Conservation (phyloP, 2,797 vertebrate species). For the Euphonia xanthogaster region DNA sequence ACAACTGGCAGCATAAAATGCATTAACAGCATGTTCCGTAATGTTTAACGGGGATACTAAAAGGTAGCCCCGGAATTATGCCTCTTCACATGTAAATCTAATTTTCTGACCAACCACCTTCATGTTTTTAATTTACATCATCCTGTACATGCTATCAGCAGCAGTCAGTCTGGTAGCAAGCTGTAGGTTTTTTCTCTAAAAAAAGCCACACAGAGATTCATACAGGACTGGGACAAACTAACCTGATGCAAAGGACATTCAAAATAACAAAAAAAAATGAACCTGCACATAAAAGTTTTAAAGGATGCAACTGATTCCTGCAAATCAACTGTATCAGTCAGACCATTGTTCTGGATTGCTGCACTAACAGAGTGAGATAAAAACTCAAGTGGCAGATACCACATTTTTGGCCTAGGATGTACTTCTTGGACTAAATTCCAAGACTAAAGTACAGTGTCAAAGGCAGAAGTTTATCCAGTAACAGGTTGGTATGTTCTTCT, state of each 20-base stretch:
- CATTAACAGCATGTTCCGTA: not conserved
- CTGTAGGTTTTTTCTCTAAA: not conserved
- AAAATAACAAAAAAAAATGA: not conserved
- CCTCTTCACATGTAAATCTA: not conserved
- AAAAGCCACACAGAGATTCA: not conserved
- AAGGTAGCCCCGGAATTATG: not conserved
- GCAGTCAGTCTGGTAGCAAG: not conserved
- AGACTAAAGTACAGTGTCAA: not conserved
- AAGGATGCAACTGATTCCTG: not conserved
- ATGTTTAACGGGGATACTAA: not conserved
- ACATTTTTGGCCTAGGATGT: not conserved
- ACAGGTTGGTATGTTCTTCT: not conserved
- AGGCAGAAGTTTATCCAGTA: not conserved
- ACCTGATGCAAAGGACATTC: not conserved
- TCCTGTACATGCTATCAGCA: not conserved
- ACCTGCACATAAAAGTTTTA: not conserved
- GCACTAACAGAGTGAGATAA: not conserved
- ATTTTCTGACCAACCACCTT: not conserved
- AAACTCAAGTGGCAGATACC: not conserved
- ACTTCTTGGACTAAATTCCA: not conserved
- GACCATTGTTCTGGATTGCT: not conserved
- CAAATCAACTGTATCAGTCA: not conserved
- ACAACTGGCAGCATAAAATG: not conserved
- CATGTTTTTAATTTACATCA: slow-evolving; percentile 1
- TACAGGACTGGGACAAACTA: not conserved